Evolutionary conservation across 2,113 vertebrate genomes (phyloP).

Genomic region (Carollia perspicillata): DNA sequence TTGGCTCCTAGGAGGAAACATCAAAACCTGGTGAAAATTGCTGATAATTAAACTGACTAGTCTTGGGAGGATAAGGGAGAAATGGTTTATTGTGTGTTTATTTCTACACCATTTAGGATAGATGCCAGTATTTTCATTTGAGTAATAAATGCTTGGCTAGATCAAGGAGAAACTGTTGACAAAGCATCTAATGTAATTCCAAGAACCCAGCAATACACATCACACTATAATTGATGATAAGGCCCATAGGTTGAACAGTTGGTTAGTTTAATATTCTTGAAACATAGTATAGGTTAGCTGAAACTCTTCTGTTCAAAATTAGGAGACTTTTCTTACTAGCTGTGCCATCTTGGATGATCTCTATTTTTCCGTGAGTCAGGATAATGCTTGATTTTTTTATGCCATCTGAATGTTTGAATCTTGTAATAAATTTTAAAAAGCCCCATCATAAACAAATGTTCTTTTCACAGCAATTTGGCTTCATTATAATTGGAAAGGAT

Average conservation of each 20-base stretch:
- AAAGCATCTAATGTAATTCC: slow-evolving; percentile 29
- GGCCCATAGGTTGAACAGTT: not conserved
- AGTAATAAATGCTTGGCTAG: slow-evolving; percentile 3
- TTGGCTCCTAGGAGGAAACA: slow-evolving; percentile 20
- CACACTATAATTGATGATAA: not conserved
- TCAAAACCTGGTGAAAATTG: slow-evolving; percentile 28
- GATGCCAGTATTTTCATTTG: slow-evolving; percentile 50
- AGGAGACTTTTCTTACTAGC: not conserved
- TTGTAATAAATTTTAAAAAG: slow-evolving; percentile 15
- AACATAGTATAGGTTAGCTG: not conserved
- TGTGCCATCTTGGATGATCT: not conserved
- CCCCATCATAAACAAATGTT: not conserved
- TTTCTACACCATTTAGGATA: slow-evolving; percentile 23
- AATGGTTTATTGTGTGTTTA: slow-evolving; percentile 38
- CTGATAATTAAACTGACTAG: slow-evolving; percentile 51
- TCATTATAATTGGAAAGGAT: not conserved
- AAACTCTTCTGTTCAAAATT: not conserved
- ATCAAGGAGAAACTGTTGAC: slow-evolving; percentile 29
- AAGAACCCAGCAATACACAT: not conserved
- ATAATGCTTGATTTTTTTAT: slow-evolving; percentile 23
- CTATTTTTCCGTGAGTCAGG: not conserved
- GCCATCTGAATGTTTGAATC: not conserved
- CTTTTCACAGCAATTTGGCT: not conserved
- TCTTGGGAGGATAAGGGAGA: not conserved
- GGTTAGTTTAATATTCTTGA: slow-evolving; percentile 42